phyloP scores from a whole-genome alignment of 2,797 vertebrate genomes.

The Syndactyla subalaris region DNA sequence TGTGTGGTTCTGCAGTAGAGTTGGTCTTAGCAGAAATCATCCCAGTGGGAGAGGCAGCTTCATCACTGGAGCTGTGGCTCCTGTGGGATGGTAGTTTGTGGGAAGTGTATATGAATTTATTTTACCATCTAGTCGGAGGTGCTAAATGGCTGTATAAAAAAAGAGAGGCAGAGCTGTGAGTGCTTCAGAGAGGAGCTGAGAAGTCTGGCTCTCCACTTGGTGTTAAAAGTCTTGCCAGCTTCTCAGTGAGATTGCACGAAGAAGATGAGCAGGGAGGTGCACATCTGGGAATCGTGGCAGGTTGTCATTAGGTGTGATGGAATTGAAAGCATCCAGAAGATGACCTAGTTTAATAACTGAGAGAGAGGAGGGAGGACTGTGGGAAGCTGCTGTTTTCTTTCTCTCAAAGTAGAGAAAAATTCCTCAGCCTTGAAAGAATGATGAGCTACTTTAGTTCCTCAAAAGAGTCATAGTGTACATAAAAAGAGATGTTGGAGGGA shows the following conservation, averaged over 20 bases:
- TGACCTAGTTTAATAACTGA: not conserved
- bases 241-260: not conserved
- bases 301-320: not conserved
- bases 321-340: not conserved
- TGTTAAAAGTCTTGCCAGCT: not conserved
- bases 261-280: not conserved
- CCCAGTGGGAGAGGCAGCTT: not conserved
- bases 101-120: not conserved
- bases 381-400: slow-evolving; percentile 1
- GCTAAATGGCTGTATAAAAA: not conserved
- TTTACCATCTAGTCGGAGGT: not conserved
- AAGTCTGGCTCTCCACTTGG: not conserved
- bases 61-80: not conserved
- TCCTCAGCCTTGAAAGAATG: not conserved
- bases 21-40: not conserved
- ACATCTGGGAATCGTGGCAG: not conserved
- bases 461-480: not conserved
- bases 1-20: not conserved
- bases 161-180: not conserved
- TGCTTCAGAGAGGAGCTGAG: not conserved
- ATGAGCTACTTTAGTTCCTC: not conserved
- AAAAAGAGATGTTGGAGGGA: not conserved
- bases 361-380: not conserved
- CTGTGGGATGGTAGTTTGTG: not conserved
- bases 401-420: not conserved